Base-by-base conservation (phyloP, 2,113 vertebrate genomes). In the Leiothrix lutea region DNA sequence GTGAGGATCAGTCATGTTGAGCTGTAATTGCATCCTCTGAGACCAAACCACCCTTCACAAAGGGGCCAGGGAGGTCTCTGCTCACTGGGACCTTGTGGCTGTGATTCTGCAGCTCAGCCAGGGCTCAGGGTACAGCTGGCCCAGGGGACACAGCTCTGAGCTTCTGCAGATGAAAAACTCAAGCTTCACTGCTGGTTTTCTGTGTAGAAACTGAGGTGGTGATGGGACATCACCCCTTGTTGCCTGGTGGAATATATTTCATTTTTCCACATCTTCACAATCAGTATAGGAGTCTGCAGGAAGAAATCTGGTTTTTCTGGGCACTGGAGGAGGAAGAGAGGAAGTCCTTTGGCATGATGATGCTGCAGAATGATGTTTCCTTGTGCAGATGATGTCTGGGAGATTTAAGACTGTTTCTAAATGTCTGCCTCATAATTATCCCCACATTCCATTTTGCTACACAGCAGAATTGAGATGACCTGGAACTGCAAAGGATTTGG, bases 401-500 rank as follows among this genome's bases (percentile, higher is more conserved):
- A 36, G 24, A 60, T 57, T 86, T 65, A 51, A 75, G 25, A 42
- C 24, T 61, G 17, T 28, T 94, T 88, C 50, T 50, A 54, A 91
- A 69, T 16, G n/a, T 75, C 29, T 87, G 40, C n/a, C 21, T 65
- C 45, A 2, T 25, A 66, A 61, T 80, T 67, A 75, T 87, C 61
- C n/a, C 15, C 38, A 24, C 0, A 2, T 42, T 87, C 19, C 20
- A 11, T 24, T 35, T 79, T 80, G n/a, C 36, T 71, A 24, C 42
- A 47, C 38, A 89, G 72, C 29, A 71, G 61, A 91, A 51, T 28
- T 56, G 53, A 48, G 65, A 56, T 72, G 44, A 44, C 62, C 53
- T 91, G 45, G 47, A 91, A 65, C 45, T 65, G 54, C 36, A 26
- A 80, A 89, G 36, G 45, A 26, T 82, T 92, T 92, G 66, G 45